A percentile compares a stretch with the other conserved stretches of the same genome.
phyloP scores from a whole-genome alignment of 2,888 invertebrate genomes.

The Lycia hirtaria region DNA sequence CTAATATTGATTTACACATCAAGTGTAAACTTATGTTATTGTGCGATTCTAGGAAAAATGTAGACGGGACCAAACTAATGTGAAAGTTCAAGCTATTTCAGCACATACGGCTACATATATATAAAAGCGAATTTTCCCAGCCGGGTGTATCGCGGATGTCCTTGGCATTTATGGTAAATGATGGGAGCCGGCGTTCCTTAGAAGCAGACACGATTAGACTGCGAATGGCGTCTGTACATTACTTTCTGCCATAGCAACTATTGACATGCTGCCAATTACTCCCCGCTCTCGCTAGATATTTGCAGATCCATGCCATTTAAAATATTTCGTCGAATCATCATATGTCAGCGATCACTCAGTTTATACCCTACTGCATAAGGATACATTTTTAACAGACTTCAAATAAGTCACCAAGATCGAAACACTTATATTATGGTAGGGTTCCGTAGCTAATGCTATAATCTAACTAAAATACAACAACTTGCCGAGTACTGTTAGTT shows the following conservation, averaged over 20 bases:
- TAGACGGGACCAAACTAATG: slow-evolving; percentile 1
- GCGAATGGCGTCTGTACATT: slow-evolving; percentile 11
- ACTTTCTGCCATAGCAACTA: slow-evolving; percentile 19
- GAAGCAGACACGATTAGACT: slow-evolving; percentile 24
- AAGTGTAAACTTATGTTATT: slow-evolving; percentile 15
- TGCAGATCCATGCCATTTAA: background rate
- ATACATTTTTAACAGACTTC: too few species aligned
- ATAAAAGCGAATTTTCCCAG: slow-evolving; percentile 6
- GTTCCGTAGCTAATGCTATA: too few species aligned
- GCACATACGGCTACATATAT: background rate
- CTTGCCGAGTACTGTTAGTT: too few species aligned
- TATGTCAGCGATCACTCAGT: too few species aligned
- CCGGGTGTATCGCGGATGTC: slow-evolving; percentile 3
- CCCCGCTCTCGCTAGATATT: background rate
- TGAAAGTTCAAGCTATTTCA: background rate
- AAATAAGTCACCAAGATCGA: too few species aligned
- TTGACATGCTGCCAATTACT: slow-evolving; percentile 18
- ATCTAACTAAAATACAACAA: too few species aligned
- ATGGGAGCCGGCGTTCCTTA: slow-evolving; percentile 19
- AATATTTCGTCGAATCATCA: background rate
- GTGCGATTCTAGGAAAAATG: slow-evolving; percentile 5
- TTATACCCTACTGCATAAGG: too few species aligned
- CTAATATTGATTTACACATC: background rate
- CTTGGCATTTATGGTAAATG: slow-evolving; percentile 34
- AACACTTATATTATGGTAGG: too few species aligned